These are phyloP conservation scores for Trichogramma dendrolimi DNA, from an alignment of 2,888 invertebrate species.

Conservation along the genomic window DNA sequence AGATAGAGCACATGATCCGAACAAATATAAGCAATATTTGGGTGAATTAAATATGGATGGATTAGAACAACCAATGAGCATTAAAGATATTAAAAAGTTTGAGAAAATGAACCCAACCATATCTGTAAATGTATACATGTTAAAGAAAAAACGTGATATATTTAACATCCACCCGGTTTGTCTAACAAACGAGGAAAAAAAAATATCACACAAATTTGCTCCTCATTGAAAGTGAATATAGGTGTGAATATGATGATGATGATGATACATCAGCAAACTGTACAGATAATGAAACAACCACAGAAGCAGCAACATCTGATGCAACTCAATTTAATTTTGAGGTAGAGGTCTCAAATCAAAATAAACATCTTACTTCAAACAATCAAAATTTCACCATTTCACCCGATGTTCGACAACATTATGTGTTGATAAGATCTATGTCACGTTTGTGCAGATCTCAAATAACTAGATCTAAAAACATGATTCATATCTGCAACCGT, in stretches of 20 bases:
- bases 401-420: neutral
- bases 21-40: slow-evolving; percentile 5
- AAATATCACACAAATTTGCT: neutral
- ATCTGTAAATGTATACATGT: slow-evolving; percentile 17
- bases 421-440: slow-evolving; percentile 1
- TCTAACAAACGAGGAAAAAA: neutral
- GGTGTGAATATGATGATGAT: no score
- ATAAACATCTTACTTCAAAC: no score
- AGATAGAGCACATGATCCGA: neutral
- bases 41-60: slow-evolving; percentile 13
- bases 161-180: neutral
- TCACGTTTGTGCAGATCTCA: neutral
- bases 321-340: no score
- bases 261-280: no score
- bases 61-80: slow-evolving; percentile 14
- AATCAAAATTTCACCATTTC: neutral
- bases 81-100: slow-evolving; percentile 19
- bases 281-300: no score
- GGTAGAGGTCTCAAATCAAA: no score
- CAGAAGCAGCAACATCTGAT: no score
- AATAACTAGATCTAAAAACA: neutral
- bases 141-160: neutral
- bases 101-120: slow-evolving; percentile 13
- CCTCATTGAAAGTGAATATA: no score
- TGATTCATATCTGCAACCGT: slow-evolving; percentile 7